A percentile compares a stretch with the other conserved stretches of the same genome.
phyloP scores from a whole-genome alignment of 1,140 invertebrate genomes.

The Ladona fulva region DNA sequence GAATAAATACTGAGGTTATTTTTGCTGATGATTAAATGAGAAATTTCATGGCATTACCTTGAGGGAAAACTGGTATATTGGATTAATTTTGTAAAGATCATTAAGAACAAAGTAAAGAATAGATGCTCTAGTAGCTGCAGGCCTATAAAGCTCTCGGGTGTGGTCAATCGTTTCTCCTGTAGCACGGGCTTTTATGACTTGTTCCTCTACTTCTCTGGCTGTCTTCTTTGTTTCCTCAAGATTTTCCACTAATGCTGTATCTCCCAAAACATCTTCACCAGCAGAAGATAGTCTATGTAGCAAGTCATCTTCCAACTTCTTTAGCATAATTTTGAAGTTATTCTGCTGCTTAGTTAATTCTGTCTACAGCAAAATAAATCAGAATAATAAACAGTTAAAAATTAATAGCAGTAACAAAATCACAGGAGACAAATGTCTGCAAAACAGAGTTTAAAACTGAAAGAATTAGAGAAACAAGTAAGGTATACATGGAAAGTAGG shows the following conservation, averaged over 20 bases:
- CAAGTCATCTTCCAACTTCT: slow-evolving; percentile 81
- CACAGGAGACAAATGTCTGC: too few relatives aligned
- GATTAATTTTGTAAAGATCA: slow-evolving; percentile 87
- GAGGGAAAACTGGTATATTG: slow-evolving; percentile 92
- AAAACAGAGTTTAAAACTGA: too few relatives aligned
- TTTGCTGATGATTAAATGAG: too few relatives aligned
- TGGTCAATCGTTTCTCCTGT: slow-evolving; percentile 83
- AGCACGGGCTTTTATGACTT: slow-evolving; percentile 34
- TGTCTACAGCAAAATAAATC: too few relatives aligned
- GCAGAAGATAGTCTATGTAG: slow-evolving; percentile 77
- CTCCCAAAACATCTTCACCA: slow-evolving; percentile 81
- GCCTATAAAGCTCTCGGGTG: slow-evolving; percentile 79
- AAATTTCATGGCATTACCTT: slow-evolving; percentile 44
- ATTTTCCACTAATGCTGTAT: slow-evolving; percentile 83
- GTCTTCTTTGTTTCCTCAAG: slow-evolving; percentile 90
- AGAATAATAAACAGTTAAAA: too few relatives aligned
- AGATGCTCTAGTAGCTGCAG: slow-evolving; percentile 75
- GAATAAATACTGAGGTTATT: too few relatives aligned
- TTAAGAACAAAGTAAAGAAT: slow-evolving; percentile 91
- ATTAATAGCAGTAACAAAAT: too few relatives aligned
- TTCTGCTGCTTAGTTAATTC: slow-evolving; percentile 88
- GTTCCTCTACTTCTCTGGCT: slow-evolving; percentile 77
- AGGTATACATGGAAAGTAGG: too few relatives aligned
- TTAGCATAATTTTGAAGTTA: slow-evolving; percentile 87
- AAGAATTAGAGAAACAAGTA: too few relatives aligned